A percentile compares a stretch with the other conserved stretches of the same genome.
Conservation (phyloP, 2,888 invertebrate genomes). For the Nudaria mundana region DNA sequence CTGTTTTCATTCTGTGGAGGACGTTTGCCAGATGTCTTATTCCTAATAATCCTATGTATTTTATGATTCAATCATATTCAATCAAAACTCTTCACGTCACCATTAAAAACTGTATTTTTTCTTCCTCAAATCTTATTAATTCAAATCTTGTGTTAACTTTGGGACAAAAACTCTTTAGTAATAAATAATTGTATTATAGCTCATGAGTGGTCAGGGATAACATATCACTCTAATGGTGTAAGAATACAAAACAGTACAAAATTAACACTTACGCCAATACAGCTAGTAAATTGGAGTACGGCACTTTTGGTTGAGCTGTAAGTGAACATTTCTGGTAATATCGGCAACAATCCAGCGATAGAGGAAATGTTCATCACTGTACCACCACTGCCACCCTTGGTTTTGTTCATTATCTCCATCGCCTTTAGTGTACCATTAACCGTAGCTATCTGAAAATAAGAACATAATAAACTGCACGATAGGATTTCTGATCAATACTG, state of each 20-base stretch:
- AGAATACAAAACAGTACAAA: not conserved
- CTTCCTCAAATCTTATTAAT: too few relatives aligned
- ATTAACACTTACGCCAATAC: conserved; percentile 34
- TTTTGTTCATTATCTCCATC: conserved; percentile 36
- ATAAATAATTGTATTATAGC: too few relatives aligned
- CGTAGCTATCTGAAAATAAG: conserved; percentile 31
- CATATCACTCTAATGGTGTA: not conserved
- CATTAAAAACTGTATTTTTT: not conserved
- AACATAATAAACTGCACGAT: not conserved
- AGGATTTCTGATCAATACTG: too few relatives aligned
- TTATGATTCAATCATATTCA: too few relatives aligned
- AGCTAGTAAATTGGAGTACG: conserved; percentile 38
- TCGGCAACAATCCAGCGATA: conserved; percentile 24
- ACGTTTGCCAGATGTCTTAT: too few relatives aligned
- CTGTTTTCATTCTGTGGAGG: too few relatives aligned
- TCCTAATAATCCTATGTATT: too few relatives aligned
- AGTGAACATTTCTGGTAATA: conserved; percentile 17
- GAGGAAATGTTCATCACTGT: conserved; percentile 42
- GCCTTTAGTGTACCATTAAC: conserved; percentile 35
- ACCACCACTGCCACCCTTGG: conserved; percentile 36
- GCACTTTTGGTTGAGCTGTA: conserved; percentile 39
- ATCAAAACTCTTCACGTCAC: too few relatives aligned
- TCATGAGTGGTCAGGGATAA: not conserved
- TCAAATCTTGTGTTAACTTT: too few relatives aligned
- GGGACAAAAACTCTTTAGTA: too few relatives aligned